phyloP scores from a whole-genome alignment of 1,140 invertebrate species.

The Plodia interpunctella region DNA sequence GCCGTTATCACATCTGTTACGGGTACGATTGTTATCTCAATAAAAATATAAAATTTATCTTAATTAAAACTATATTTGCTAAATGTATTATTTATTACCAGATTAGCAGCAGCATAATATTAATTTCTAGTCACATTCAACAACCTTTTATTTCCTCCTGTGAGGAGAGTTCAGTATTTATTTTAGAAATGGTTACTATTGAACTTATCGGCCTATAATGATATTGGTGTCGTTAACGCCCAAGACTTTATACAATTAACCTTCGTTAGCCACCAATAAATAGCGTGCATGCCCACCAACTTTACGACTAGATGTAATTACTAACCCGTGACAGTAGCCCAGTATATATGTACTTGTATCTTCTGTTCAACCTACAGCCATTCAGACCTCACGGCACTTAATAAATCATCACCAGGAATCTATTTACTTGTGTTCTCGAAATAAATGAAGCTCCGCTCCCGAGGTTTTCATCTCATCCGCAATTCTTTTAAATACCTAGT shows the following conservation, averaged over 20 bases:
- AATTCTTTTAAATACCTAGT: constrained; percentile 1
- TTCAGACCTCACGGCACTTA: constrained; percentile 27
- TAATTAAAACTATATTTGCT: too few species aligned
- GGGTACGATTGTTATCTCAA: constrained; percentile 8
- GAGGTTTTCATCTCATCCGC: constrained; percentile 1
- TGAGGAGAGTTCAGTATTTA: not conserved
- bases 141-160: too few species aligned
- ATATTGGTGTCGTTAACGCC: constrained; percentile 18
- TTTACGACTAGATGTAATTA: constrained; percentile 58
- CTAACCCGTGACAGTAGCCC: constrained; percentile 45
- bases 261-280: constrained; percentile 60
- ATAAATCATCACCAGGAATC: constrained; percentile 26
- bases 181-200: not conserved
- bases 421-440: constrained; percentile 11
- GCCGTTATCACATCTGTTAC: constrained; percentile 10
- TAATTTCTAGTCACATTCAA: too few species aligned
- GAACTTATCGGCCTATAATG: too few species aligned
- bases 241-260: constrained; percentile 43
- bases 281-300: constrained; percentile 43
- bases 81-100: too few species aligned
- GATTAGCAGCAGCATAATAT: too few species aligned
- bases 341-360: constrained; percentile 25
- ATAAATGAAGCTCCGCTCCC: not conserved
- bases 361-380: constrained; percentile 29
- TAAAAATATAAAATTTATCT: not conserved